phyloP scores from a whole-genome alignment of 2,888 invertebrate genomes.

The Lasioglossum vierecki region DNA sequence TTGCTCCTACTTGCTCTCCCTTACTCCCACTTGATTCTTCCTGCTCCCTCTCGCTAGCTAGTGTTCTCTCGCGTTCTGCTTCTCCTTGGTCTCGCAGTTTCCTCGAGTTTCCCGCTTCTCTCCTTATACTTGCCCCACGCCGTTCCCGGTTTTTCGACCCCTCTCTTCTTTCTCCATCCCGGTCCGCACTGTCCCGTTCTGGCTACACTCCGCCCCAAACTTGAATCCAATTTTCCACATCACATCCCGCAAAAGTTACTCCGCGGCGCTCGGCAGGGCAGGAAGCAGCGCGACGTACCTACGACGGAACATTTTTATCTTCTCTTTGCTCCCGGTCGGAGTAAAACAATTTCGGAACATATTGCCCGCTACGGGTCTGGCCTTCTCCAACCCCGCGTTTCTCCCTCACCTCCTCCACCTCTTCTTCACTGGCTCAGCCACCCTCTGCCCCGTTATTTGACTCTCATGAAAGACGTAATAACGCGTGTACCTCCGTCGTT shows the following conservation, averaged over 20 bases:
- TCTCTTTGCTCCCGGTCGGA: conserved; percentile 67
- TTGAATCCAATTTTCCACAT: conserved; percentile 82
- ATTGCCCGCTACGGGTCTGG: conserved; percentile 73
- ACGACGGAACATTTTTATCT: conserved; percentile 75
- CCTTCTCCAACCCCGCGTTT: conserved; percentile 14
- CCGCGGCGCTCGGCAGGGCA: conserved; percentile 67
- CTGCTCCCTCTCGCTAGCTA: neutral
- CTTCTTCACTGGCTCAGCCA: neutral
- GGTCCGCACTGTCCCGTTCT: conserved; percentile 49
- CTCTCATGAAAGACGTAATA: conserved; percentile 73
- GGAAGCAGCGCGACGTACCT: conserved; percentile 69
- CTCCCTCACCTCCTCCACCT: neutral
- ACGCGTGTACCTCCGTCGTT: conserved; percentile 69
- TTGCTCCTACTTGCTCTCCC: neutral
- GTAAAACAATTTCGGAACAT: conserved; percentile 81
- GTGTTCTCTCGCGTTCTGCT: neutral
- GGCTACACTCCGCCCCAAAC: conserved; percentile 73
- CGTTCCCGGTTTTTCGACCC: neutral
- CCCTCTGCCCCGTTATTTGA: conserved; percentile 55
- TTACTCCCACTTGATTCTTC: neutral
- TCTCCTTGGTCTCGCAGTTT: neutral
- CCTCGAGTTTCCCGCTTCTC: neutral
- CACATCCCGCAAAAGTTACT: conserved; percentile 81
- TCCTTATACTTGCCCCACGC: conserved; percentile 4
- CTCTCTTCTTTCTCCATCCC: conserved; percentile 7